These are phyloP conservation scores for Idaea biselata DNA, from an alignment of 2,888 invertebrate species.

Conservation along the genomic window DNA sequence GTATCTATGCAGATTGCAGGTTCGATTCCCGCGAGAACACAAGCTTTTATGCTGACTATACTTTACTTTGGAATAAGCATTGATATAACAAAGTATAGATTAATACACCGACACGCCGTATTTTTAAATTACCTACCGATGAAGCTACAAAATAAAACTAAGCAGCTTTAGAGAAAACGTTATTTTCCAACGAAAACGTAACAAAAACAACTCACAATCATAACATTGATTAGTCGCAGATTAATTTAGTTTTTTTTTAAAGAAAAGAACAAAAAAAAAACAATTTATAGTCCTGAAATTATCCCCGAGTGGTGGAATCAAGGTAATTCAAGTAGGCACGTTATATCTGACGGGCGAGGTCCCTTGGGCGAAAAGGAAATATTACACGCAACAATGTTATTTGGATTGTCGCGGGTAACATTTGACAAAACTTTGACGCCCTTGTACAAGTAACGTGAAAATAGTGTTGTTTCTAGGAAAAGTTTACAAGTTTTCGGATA, in stretches of 20 bases:
- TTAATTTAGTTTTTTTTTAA: constrained; percentile 5
- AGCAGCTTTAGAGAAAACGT: background rate
- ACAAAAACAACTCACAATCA: background rate
- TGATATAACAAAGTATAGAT: too few relatives aligned
- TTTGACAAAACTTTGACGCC: constrained; percentile 56
- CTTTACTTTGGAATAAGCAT: too few relatives aligned
- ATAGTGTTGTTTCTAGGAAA: background rate
- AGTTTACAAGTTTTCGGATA: background rate
- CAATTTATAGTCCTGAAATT: constrained; percentile 19
- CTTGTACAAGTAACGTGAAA: background rate
- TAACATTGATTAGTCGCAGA: background rate
- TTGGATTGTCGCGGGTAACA: constrained; percentile 53
- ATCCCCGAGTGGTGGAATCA: constrained; percentile 20
- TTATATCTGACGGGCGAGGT: constrained; percentile 19
- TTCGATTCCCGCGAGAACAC: too few relatives aligned
- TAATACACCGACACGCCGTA: too few relatives aligned
- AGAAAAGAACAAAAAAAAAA: constrained; percentile 13
- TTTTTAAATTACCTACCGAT: too few relatives aligned
- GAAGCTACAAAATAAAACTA: background rate
- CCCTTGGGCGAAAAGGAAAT: constrained; percentile 43
- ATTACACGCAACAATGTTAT: constrained; percentile 57
- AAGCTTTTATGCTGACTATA: too few relatives aligned
- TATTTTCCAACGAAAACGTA: background rate
- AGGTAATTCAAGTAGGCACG: constrained; percentile 20
- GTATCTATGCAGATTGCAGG: too few relatives aligned